Evolutionary conservation across 1,140 invertebrate genomes (phyloP).

Genomic region (Lordiphosa clarofinis): DNA sequence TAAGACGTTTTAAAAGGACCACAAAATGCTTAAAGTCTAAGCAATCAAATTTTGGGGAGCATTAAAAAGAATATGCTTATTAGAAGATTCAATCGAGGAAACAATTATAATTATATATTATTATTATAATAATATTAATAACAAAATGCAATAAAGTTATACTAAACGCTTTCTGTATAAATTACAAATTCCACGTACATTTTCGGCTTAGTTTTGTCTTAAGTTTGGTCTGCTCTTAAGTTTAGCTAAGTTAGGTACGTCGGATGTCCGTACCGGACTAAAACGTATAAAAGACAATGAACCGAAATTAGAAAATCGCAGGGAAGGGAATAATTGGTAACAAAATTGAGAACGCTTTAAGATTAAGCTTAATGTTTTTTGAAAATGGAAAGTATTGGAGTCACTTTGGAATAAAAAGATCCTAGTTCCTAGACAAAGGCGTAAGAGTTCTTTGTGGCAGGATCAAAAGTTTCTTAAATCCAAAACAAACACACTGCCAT

Average conservation of each 20-base stretch:
- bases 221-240: too few species aligned
- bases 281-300: constrained; percentile 33
- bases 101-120: too few species aligned
- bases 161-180: constrained; percentile 56
- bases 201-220: constrained; percentile 33
- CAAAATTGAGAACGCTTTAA: neutral
- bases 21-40: constrained; percentile 14
- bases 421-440: too few species aligned
- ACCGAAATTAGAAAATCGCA: constrained; percentile 1
- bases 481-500: constrained; percentile 95
- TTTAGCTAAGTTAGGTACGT: too few species aligned
- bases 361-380: too few species aligned
- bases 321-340: too few species aligned
- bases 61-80: neutral
- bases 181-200: constrained; percentile 50
- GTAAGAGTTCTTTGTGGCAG: neutral
- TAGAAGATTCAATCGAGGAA: constrained; percentile 18
- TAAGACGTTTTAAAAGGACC: too few species aligned
- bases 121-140: constrained; percentile 15
- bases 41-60: constrained; percentile 1
- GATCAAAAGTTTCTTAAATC: constrained; percentile 89
- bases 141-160: constrained; percentile 55
- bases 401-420: too few species aligned
- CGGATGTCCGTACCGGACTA: too few species aligned
- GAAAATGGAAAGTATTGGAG: too few species aligned